Evolutionary conservation across 1,140 invertebrate species (phyloP).

Genomic region (Mizuhopecten yessoensis): DNA sequence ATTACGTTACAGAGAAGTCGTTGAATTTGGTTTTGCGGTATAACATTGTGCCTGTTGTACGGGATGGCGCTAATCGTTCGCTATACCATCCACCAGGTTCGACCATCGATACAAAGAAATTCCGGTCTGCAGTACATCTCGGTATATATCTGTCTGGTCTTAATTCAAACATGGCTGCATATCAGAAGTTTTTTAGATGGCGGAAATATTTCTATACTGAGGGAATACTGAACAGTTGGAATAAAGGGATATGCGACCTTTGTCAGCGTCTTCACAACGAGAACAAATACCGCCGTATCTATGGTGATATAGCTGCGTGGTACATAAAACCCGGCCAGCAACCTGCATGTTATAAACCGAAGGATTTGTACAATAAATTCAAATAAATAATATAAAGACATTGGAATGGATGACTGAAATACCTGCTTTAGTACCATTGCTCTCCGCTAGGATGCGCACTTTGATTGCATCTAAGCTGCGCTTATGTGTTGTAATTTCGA

Average conservation of each 20-base stretch:
- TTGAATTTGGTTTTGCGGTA: not conserved
- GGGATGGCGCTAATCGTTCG: not conserved
- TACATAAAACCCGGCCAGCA: not conserved
- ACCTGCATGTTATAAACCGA: slow-evolving; percentile 7
- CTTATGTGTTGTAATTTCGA: too few species aligned
- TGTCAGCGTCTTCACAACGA: not conserved
- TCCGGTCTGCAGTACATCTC: not conserved
- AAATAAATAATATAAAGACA: too few species aligned
- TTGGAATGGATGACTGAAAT: too few species aligned
- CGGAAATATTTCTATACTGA: not conserved
- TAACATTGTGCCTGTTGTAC: not conserved
- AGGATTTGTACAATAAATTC: not conserved
- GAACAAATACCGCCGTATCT: not conserved
- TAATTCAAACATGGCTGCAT: not conserved
- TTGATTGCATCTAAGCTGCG: too few species aligned
- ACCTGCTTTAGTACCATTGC: too few species aligned
- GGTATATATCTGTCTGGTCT: not conserved
- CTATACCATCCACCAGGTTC: not conserved
- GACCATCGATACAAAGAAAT: not conserved
- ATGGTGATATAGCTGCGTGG: not conserved
- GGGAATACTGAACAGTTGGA: not conserved
- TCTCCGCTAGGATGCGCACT: too few species aligned
- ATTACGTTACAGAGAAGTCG: not conserved
- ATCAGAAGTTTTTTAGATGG: not conserved
- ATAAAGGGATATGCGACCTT: not conserved